Conservation (phyloP, 2,797 vertebrate species). For the Chloroceryle amazona region DNA sequence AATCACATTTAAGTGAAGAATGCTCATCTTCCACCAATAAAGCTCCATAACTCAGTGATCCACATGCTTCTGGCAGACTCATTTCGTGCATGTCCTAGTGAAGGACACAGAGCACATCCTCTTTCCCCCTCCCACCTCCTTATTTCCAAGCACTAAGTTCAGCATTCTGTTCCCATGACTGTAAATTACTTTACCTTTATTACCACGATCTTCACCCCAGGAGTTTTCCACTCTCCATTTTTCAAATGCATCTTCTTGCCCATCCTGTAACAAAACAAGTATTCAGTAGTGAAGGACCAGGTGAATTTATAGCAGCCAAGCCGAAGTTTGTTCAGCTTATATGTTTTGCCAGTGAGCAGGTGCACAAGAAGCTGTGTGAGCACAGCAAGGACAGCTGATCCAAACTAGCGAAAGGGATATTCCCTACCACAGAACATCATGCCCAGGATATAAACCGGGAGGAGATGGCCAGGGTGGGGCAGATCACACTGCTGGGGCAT, state of each 20-base stretch:
- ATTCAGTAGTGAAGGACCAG: not conserved
- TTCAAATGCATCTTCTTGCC: constrained; percentile 87
- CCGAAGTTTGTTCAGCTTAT: not conserved
- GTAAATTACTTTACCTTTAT: constrained; percentile 89
- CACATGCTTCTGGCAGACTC: not conserved
- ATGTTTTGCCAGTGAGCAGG: not conserved
- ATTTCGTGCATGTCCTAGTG: not conserved
- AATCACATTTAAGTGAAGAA: not conserved
- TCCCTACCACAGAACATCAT: not conserved
- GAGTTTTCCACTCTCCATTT: constrained; percentile 99
- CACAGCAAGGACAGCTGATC: not conserved
- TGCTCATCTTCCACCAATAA: not conserved
- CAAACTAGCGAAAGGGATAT: not conserved
- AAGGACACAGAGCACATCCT: not conserved
- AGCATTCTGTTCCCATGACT: not conserved
- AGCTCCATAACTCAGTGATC: not conserved
- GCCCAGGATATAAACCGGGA: not conserved
- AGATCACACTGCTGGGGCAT: not conserved
- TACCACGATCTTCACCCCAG: constrained; percentile 98
- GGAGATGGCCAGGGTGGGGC: not conserved
- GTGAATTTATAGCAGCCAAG: not conserved
- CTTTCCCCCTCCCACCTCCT: not conserved
- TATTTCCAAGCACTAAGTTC: not conserved
- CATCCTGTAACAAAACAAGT: constrained; percentile 80
- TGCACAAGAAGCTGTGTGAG: not conserved